Evolutionary conservation across 2,888 invertebrate genomes (phyloP).

Genomic region (Aporophyla nigra): DNA sequence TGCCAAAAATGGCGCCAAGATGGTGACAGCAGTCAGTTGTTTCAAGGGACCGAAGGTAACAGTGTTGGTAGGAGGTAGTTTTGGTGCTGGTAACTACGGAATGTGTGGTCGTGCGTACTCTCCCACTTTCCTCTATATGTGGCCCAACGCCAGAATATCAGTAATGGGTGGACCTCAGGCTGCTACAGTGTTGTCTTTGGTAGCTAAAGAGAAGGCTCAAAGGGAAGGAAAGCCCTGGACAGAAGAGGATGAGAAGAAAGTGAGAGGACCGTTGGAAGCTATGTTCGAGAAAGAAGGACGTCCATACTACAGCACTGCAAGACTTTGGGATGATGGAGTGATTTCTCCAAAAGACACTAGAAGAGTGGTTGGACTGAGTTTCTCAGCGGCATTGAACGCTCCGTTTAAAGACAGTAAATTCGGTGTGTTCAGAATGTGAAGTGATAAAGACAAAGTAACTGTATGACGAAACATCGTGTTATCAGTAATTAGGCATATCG

Average conservation of each 20-base stretch:
- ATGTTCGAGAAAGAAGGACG: slow-evolving; percentile 98
- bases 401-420: slow-evolving; percentile 95
- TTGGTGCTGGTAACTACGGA: slow-evolving; percentile 99
- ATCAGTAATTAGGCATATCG: slow-evolving; percentile 55
- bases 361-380: slow-evolving; percentile 96
- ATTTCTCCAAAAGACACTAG: slow-evolving; percentile 99
- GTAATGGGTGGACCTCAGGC: slow-evolving; percentile 99
- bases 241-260: slow-evolving; percentile 94
- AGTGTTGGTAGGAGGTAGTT: slow-evolving; percentile 98
- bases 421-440: slow-evolving; percentile 99
- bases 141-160: slow-evolving; percentile 99
- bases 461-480: slow-evolving; percentile 54
- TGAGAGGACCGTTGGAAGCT: slow-evolving; percentile 96
- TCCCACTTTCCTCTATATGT: slow-evolving; percentile 98
- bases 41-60: slow-evolving; percentile 99
- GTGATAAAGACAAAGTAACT: slow-evolving; percentile 55
- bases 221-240: slow-evolving; percentile 95
- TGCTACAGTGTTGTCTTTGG: slow-evolving; percentile 97
- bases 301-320: slow-evolving; percentile 97
- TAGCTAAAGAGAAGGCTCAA: slow-evolving; percentile 94
- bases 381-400: slow-evolving; percentile 96
- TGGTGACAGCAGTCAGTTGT: slow-evolving; percentile 99
- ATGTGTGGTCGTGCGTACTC: slow-evolving; percentile 96
- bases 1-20: slow-evolving; percentile 99
- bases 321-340: slow-evolving; percentile 99